Base-by-base conservation (phyloP, 30 jellyfish, hydroid and myxozoan genomes). In the Rhopilema esculentum region DNA sequence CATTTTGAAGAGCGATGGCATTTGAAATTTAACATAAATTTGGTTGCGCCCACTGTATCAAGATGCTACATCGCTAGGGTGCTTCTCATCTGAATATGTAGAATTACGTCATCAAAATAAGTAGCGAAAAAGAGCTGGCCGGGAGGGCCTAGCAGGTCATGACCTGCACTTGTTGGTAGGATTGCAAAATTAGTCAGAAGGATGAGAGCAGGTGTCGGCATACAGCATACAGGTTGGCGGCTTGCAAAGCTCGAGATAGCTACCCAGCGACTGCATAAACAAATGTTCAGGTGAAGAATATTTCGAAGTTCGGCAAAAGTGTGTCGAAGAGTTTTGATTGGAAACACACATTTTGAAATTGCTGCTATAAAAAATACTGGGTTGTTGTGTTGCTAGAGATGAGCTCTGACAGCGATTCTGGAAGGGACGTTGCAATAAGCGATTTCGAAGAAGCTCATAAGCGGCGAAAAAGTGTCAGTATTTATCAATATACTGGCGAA, bases 401-500 rank as follows among this genome's bases (percentile, higher is more conserved):
- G 57, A 40, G 57, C 12, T 2, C 57, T 40, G 57, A 40, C 12
- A 40, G 57, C 12, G 57, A 40, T 40, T 40, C 57, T 12, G 57
- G 12, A 40, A 40, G 57, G 57, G 57, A 40, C 57, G 57, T 12
- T 12, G 57, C 57, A 12, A 40, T 40, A 6, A 40, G 57, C 57
- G 57, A 40, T 12, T 40, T 40, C 57, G 57, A 40, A 40, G 6
- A 6, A 12, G 57, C 57, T 2, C 57, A 40, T 12, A 12, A 40
- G 57, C 6, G 12, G 57, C 57, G 57, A 40, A 40, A 40, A 12
- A 40, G 57, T 12, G 57, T 40, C 57, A 40, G 57, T 12, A 40
- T 40, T 40, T 40, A 40, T 12, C 57, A 40, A 40, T 89, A 79
- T 29, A 73, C 53, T 7, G 97, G 97, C 24, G 93, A 81, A 23